Base-by-base conservation (phyloP, 2,888 invertebrate species). In the Cenopis cana region DNA sequence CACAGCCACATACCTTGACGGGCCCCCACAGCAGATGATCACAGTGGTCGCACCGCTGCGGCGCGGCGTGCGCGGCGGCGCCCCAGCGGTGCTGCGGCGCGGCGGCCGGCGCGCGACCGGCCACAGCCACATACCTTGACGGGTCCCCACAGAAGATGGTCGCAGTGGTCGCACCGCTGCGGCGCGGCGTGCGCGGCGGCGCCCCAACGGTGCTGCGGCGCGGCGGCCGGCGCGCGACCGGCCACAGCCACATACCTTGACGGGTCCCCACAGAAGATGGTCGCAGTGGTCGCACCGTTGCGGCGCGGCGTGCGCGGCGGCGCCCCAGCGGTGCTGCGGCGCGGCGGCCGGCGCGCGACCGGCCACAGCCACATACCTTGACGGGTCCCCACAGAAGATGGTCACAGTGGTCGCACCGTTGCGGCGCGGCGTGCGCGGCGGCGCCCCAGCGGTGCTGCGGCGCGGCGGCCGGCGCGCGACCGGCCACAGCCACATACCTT, bases 351-450 rank as follows among this genome's bases (percentile, higher is more conserved):
- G 94, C 56, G 97, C 96, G 79, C 94, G 92, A n/a, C n/a, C n/a
- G n/a, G n/a, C n/a, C n/a, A n/a, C n/a, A n/a, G 24, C 24, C 24
- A 24, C 24, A 24, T 33, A 96, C 97, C 94, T 97, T 97, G 66
- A 98, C 97, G 67, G 98, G 97, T 14, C 98, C 98, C 98, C 98
- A 98, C 61, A 98, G 94, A 74, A 98, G 94, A 85, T 97, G 97
- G 41, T 96, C 95, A 91, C 99, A 99, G 82, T 96, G 96, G 93
- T 98, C 98, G 90, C 98, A 99, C 80, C 97, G 97, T 86, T 97
- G 96, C 86, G 98, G 98, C 85, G 98, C 98, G 78, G 97, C 95
- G 83, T 77, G 95, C 95, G 65, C 96, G 94, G 91, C 97, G 98
- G 89, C 97, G 97, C 76, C 97, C 95, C 82, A 82, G 76, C 84